Percentiles rank a stretch among this genome's conserved stretches.
Evolutionary conservation across 2,888 invertebrate genomes (phyloP).

Genomic region (Ormyrus rosae): DNA sequence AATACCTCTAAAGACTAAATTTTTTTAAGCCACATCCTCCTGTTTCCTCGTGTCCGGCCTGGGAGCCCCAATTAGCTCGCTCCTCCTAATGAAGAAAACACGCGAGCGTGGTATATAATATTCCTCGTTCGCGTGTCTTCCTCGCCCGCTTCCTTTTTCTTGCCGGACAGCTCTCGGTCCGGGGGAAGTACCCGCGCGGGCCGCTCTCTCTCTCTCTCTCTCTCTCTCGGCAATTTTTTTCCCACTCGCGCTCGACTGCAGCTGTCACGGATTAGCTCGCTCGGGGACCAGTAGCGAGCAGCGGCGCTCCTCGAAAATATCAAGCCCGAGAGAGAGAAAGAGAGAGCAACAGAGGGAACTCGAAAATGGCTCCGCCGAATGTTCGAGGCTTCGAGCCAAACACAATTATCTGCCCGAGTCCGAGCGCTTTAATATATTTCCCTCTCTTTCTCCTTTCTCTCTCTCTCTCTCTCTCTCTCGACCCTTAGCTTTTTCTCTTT

Average conservation of each 20-base stretch:
- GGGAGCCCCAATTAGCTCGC: too few species aligned
- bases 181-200: background rate
- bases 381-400: slow-evolving; percentile 2
- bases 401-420: slow-evolving; percentile 8
- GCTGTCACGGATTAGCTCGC: slow-evolving; percentile 24
- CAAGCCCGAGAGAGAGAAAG: slow-evolving; percentile 15
- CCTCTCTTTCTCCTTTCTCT: background rate
- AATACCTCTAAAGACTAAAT: too few species aligned
- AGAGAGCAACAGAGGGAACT: slow-evolving; percentile 12
- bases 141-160: too few species aligned
- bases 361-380: background rate
- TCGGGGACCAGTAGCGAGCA: background rate
- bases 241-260: slow-evolving; percentile 12
- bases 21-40: too few species aligned
- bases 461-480: background rate
- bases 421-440: slow-evolving; percentile 10
- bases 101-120: too few species aligned
- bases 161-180: too few species aligned
- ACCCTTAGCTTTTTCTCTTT: background rate
- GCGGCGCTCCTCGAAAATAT: background rate
- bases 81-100: too few species aligned
- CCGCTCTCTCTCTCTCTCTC: slow-evolving; percentile 2
- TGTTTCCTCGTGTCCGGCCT: too few species aligned
- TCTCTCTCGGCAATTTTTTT: slow-evolving; percentile 2
- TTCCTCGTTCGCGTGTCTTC: too few species aligned